phyloP scores from a whole-genome alignment of 2,113 vertebrate species.

The Gadus chalcogrammus region DNA sequence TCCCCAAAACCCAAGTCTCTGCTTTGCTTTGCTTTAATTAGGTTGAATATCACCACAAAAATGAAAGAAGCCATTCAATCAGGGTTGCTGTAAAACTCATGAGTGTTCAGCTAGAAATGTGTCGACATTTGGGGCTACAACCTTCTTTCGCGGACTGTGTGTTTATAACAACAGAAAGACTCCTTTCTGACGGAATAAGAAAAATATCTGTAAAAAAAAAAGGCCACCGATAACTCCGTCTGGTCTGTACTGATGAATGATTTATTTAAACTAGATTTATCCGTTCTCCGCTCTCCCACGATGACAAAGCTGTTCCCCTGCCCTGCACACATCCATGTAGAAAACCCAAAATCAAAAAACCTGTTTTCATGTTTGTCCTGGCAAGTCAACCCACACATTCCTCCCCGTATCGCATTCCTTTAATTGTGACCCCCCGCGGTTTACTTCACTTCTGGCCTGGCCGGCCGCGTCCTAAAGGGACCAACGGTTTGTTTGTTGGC shows the following conservation, averaged over 20 bases:
- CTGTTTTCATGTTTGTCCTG: neutral
- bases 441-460: too few species aligned
- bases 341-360: neutral
- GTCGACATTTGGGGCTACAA: neutral
- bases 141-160: constrained; percentile 23
- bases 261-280: too few species aligned
- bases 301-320: too few species aligned
- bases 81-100: too few species aligned
- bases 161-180: constrained; percentile 36
- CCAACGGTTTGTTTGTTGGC: neutral
- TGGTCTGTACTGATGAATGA: too few species aligned
- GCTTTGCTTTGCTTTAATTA: too few species aligned
- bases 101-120: too few species aligned
- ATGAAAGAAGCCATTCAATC: too few species aligned
- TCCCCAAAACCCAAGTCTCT: too few species aligned
- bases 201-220: neutral
- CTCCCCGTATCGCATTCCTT: neutral
- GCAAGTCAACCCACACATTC: neutral
- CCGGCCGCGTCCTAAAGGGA: neutral
- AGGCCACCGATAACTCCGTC: too few species aligned
- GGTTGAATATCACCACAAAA: too few species aligned
- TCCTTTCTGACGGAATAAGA: neutral
- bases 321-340: neutral
- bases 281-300: too few species aligned
- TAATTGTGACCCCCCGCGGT: neutral